Evolutionary conservation across 2,113 vertebrate genomes (phyloP).

Genomic region (Xerus inauris): DNA sequence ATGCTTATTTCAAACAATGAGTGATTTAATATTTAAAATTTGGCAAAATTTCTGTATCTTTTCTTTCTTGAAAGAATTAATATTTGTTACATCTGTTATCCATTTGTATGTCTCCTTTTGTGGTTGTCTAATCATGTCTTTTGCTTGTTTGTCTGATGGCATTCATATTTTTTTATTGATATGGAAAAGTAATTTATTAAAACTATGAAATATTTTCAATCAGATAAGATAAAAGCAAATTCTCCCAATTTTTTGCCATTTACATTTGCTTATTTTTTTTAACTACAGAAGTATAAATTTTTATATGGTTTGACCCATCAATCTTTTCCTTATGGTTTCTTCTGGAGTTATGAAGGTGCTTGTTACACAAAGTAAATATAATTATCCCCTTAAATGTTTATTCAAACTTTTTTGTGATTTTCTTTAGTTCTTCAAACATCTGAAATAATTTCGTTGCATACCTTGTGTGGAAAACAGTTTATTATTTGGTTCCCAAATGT

Average conservation of each 20-base stretch:
- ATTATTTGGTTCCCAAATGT: background rate
- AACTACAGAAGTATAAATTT: background rate
- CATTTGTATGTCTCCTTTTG: conserved; percentile 14
- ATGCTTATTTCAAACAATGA: background rate
- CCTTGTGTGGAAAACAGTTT: background rate
- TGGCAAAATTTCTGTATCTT: background rate
- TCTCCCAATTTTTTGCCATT: background rate
- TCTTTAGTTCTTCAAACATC: background rate
- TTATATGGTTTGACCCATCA: background rate
- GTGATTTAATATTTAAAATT: background rate
- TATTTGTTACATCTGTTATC: background rate
- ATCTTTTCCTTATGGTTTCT: background rate
- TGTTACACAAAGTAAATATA: background rate
- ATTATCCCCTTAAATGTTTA: background rate
- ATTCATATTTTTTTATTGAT: background rate
- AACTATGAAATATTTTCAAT: background rate
- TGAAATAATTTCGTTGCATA: conserved; percentile 10
- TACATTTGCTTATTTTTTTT: background rate
- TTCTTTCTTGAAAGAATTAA: background rate
- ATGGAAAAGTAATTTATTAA: background rate
- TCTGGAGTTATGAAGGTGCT: background rate
- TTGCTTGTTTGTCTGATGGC: background rate
- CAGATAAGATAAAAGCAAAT: background rate
- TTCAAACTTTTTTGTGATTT: background rate
- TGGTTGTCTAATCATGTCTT: background rate